Evolutionary conservation across 2,113 vertebrate species (phyloP), one percentile per base, ranked within the genome.

Genomic region (Bujurquina vittata): DNA sequence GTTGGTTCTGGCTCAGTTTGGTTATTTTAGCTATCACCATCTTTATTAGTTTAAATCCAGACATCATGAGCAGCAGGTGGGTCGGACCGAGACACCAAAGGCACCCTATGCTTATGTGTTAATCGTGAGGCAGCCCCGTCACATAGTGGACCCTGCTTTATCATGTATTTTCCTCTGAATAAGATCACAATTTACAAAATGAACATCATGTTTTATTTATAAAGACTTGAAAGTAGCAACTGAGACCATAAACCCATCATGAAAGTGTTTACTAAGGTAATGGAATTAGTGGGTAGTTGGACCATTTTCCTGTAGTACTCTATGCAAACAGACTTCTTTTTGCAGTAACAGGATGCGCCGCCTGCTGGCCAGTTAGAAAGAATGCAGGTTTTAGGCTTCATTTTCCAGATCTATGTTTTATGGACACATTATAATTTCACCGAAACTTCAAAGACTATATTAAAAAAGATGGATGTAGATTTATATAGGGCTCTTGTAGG

Each of bases 271-370:
- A 49, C 40, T 46, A 15, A 69, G 40, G 37, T 20, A 40, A 29
- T 29, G 23, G 65, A 43, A 49, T 17, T 29, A 49, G 40, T 52
- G 23, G 1, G 40, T 15, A 29, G 0, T 29, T 69, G 65, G 43
- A 23, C 18, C 23, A 69, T 69, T 69, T 69, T 20, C 0, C 0
- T 52, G 43, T 52, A 0, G 43, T 29, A 3, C 29, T 69, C 15
- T 49, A 11, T 12, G 37, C 3, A 69, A 52, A 69, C 43, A 69
- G 23, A 46, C 63, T 46, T 46, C 23, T 67, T 67, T 46, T 46
- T 46, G 46, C 40, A 46, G 40, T 67, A 20, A 69, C 0, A 29
- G 43, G 23, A 69, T 49, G 29, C 3, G 11, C 40, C 9, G 40
- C 15, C 2, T 29, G 40, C 63, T 67, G 63, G 63, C 18, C 8